Base-by-base conservation (phyloP, 1,140 invertebrate species). In the Pentalonia nigronervosa region DNA sequence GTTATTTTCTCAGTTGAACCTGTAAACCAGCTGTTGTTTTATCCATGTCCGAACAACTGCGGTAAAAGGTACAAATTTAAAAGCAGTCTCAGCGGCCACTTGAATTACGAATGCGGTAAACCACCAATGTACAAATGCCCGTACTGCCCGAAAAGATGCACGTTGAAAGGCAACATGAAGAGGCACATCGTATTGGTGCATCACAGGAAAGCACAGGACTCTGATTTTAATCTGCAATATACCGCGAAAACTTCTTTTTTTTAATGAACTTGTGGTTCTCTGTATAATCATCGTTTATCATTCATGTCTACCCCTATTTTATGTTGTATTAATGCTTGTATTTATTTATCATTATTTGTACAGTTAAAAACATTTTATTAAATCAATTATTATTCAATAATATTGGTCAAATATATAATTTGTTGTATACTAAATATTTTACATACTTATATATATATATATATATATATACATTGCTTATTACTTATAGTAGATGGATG, bases 131-230 rank as follows among this genome's bases (percentile, higher is more conserved):
- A 95, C 94, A 94, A 94, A 11, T 95, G 95, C 94, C 94, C 94
- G 20, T 94, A 94, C 50, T 95, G 95, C 94, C n/a, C 47, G 25
- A 95, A 95, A 90, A 95, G 94, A 41, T 95, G 95, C 83, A 95
- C 96, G 94, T 95, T 95, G 94, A 95, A 95, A 93, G 95, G 95
- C 84, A 95, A 96, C 93, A 94, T 96, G 23, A 95, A 95, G 84
- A 94, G 95, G 20, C 96, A 96, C 93, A 94, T 95, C 17, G 47
- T 92, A 25, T 53, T 67, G 17, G 92, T 94, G 36, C 94, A 94
- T 45, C 94, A 87, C 53, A 36, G 30, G 6, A 34, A 20, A 48
- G 20, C 47, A 2, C 23, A 17, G 11, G 48, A 47, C 20, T 50
- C 93, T 23, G 50, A 89, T 88, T 93, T 84, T 34, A 53, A 86